Conservation (phyloP, 2,113 vertebrate genomes). For the Coracopsis vasa region DNA sequence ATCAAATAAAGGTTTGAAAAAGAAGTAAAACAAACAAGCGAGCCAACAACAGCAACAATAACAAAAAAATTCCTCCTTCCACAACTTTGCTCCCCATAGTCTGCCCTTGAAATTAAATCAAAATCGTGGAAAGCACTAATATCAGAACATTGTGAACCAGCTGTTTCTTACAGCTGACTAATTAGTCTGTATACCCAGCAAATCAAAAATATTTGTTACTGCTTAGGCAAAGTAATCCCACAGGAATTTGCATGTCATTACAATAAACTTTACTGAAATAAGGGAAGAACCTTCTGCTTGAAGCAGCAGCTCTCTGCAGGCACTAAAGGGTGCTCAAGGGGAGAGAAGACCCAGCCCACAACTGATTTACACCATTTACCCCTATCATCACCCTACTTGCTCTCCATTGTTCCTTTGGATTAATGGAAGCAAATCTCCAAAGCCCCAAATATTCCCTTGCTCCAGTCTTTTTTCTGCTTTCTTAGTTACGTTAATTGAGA, state of each 20-base stretch:
- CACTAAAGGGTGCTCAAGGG: background rate
- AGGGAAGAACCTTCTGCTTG: background rate
- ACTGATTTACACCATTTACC: background rate
- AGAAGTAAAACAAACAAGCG: constrained; percentile 60
- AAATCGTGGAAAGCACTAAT: constrained; percentile 41
- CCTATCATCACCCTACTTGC: background rate
- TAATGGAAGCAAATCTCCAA: background rate
- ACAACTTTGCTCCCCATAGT: constrained; percentile 35
- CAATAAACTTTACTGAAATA: background rate
- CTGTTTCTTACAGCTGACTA: constrained; percentile 66
- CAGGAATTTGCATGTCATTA: background rate
- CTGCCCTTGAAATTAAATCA: constrained; percentile 52
- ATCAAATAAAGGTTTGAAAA: constrained; percentile 64
- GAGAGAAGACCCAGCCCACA: background rate
- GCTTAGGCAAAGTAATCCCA: background rate
- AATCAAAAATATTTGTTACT: constrained; percentile 58
- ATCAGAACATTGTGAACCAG: constrained; percentile 57
- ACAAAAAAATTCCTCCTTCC: background rate
- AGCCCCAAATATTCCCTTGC: background rate
- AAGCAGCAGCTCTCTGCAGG: background rate
- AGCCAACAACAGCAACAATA: background rate
- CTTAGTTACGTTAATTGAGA: background rate
- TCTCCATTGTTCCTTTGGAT: background rate
- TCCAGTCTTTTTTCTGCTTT: background rate
- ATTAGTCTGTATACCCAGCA: constrained; percentile 40